These are phyloP conservation scores for Opisthograptis luteolata DNA, from an alignment of 2,888 invertebrate genomes.

Conservation along the genomic window DNA sequence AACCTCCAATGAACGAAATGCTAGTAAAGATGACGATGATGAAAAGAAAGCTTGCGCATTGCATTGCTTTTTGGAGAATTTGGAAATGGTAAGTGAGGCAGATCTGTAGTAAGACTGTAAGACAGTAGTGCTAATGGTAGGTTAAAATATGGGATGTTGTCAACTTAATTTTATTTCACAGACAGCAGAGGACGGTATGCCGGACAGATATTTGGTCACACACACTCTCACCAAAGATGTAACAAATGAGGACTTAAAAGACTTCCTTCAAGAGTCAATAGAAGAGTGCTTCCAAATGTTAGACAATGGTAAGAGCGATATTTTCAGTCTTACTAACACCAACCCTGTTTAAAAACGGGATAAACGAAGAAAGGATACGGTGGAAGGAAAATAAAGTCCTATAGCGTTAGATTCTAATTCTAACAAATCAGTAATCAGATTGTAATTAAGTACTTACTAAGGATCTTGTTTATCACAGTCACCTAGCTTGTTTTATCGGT, in stretches of 20 bases:
- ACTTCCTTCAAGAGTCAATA: conserved; percentile 88
- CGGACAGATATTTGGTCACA: conserved; percentile 86
- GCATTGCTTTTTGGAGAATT: conserved; percentile 88
- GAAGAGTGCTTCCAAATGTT: conserved; percentile 89
- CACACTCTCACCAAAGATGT: conserved; percentile 86
- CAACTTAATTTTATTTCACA: conserved; percentile 44
- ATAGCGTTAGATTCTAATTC: too few species aligned
- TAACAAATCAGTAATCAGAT: too few species aligned
- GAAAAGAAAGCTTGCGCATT: conserved; percentile 81
- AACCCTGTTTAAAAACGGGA: too few species aligned
- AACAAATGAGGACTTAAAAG: conserved; percentile 85
- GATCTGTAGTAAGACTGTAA: too few species aligned
- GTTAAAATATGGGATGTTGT: not conserved
- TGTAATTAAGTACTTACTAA: too few species aligned
- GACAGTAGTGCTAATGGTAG: too few species aligned
- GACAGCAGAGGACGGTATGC: conserved; percentile 86
- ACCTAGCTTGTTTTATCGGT: too few species aligned
- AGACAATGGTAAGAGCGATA: conserved; percentile 67
- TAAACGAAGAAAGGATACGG: too few species aligned
- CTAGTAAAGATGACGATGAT: conserved; percentile 49
- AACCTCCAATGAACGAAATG: conserved; percentile 55
- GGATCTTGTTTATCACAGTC: too few species aligned
- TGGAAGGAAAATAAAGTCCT: too few species aligned
- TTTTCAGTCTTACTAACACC: not conserved
- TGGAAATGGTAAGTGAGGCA: conserved; percentile 88